Evolutionary conservation across 1,140 invertebrate genomes (phyloP).

Genomic region (Glomeris maerens): DNA sequence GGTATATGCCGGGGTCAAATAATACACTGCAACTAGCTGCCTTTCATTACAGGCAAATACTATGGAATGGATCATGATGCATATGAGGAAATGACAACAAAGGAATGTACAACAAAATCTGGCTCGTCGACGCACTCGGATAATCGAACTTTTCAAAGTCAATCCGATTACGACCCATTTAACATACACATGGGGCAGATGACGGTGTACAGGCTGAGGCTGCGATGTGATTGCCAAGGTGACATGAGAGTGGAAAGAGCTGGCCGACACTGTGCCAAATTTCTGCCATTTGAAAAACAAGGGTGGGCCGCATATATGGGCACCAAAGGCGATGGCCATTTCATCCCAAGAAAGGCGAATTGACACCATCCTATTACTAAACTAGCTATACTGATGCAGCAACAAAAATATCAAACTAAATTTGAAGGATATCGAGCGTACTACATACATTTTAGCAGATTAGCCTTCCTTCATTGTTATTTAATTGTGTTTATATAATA

Average conservation of each 20-base stretch:
- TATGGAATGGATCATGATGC: conserved; percentile 36
- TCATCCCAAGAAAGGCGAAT: no score
- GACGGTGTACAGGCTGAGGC: conserved; percentile 36
- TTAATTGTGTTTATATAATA: no score
- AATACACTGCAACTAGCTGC: no score
- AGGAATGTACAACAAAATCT: conserved; percentile 28
- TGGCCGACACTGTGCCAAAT: conserved; percentile 22
- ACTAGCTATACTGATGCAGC: no score
- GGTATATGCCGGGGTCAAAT: no score
- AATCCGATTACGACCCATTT: conserved; percentile 30
- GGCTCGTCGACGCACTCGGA: conserved; percentile 8
- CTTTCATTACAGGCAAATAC: conserved; percentile 23
- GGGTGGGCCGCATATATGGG: conserved; percentile 35
- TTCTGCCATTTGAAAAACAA: conserved; percentile 31
- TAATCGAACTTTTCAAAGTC: conserved; percentile 20
- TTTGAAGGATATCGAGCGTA: no score
- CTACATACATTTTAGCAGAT: no score
- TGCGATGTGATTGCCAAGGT: conserved; percentile 27
- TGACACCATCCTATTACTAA: no score
- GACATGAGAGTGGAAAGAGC: conserved; percentile 13
- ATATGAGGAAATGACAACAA: conserved; percentile 31
- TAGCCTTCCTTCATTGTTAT: no score
- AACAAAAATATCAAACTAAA: no score
- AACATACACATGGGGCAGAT: conserved; percentile 38
- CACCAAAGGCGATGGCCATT: conserved; percentile 25